Percentiles rank a stretch among this genome's conserved stretches.
phyloP scores from a whole-genome alignment of 2,797 vertebrate genomes.

The Cuniculus paca region DNA sequence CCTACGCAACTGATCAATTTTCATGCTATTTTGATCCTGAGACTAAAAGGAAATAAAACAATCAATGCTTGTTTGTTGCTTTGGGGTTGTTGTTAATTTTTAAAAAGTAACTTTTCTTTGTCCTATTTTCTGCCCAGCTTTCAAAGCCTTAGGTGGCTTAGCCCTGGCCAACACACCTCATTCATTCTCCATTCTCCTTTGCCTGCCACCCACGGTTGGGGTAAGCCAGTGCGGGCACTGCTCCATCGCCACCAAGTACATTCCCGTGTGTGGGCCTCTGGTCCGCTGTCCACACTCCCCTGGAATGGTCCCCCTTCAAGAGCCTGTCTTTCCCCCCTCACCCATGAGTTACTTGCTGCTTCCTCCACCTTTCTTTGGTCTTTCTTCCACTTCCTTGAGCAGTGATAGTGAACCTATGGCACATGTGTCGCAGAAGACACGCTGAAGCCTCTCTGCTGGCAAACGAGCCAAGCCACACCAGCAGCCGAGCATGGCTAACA shows the following conservation, averaged over 20 bases:
- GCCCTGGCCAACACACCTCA: not conserved
- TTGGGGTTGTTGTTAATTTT: not conserved
- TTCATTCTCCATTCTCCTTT: not conserved
- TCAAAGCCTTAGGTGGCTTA: not conserved
- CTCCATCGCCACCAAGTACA: not conserved
- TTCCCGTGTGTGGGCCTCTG: not conserved
- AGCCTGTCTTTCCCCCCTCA: not conserved
- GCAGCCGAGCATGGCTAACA: not conserved
- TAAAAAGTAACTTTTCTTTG: not conserved
- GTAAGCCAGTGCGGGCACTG: not conserved
- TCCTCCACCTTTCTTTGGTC: not conserved
- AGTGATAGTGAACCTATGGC: not conserved
- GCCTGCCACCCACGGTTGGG: accelerated
- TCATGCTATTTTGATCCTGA: constrained; percentile 43
- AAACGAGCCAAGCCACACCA: not conserved
- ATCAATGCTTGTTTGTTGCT: not conserved
- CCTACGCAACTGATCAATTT: not conserved
- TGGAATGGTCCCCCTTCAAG: not conserved
- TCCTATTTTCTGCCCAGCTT: not conserved
- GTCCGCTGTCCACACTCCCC: not conserved
- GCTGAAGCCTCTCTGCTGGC: not conserved
- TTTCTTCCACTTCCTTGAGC: not conserved
- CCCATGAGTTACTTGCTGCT: not conserved
- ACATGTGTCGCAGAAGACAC: not conserved
- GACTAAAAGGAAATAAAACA: constrained; percentile 4